Percentiles rank a stretch among this genome's conserved stretches.
Conservation (phyloP, 1,140 invertebrate genomes). For the Pogonomyrmex barbatus region DNA sequence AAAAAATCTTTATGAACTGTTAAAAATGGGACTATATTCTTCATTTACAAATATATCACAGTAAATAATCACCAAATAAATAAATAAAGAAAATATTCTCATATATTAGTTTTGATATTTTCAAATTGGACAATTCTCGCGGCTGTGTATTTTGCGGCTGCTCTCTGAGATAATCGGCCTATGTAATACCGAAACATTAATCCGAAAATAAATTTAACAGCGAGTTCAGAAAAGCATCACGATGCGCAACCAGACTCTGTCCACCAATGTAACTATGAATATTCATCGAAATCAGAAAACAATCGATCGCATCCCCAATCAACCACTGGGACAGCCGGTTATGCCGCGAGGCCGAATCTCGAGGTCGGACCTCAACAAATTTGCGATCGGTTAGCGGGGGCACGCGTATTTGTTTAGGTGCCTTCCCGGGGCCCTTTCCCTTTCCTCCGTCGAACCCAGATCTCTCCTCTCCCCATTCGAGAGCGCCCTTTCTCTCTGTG, state of each 20-base stretch:
- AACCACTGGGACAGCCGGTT: conserved; percentile 16
- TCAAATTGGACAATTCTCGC: neutral
- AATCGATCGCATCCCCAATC: conserved; percentile 18
- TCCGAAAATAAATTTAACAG: neutral
- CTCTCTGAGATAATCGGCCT: neutral
- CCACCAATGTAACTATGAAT: neutral
- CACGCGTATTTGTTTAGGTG: conserved; percentile 74
- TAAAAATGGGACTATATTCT: neutral
- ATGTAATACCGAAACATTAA: neutral
- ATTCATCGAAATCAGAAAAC: conserved; percentile 8
- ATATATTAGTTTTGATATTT: conserved; percentile 14
- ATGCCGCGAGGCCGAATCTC: conserved; percentile 44
- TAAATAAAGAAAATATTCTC: neutral
- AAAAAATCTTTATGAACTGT: neutral
- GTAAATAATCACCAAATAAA: conserved; percentile 18
- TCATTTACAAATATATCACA: neutral
- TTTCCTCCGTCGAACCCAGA: conserved; percentile 58
- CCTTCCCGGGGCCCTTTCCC: conserved; percentile 58
- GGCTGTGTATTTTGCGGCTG: neutral
- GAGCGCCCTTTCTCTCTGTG: conserved; percentile 28
- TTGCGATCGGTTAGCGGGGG: conserved; percentile 74
- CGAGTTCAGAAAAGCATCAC: conserved; percentile 17
- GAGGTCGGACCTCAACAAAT: conserved; percentile 70
- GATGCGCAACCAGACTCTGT: neutral
- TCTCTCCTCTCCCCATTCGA: neutral